Evolutionary conservation across 2,888 invertebrate species (phyloP).

Genomic region (Acanthoscelides obtectus): DNA sequence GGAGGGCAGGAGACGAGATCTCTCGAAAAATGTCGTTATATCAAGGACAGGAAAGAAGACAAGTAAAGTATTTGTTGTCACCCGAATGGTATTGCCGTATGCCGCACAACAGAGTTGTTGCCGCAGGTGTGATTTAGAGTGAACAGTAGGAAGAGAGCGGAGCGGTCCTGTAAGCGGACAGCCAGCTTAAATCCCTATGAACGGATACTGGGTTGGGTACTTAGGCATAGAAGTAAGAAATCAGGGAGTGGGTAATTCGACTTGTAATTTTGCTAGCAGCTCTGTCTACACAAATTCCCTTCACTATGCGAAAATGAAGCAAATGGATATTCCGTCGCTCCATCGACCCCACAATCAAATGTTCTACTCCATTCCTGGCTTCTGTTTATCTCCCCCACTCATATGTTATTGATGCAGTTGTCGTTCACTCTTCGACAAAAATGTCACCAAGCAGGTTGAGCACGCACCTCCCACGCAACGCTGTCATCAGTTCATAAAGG

Average conservation of each 20-base stretch:
- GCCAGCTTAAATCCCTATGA: conserved; percentile 2
- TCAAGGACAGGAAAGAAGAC: conserved; percentile 10
- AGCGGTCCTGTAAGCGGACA: conserved; percentile 6
- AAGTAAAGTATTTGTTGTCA: conserved; percentile 12
- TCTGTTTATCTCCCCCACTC: too few species aligned
- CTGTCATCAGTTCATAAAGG: too few species aligned
- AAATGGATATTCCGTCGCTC: too few species aligned
- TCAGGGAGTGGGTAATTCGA: background rate
- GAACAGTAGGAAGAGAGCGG: conserved; percentile 3
- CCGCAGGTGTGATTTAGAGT: conserved; percentile 13
- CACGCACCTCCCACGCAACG: too few species aligned
- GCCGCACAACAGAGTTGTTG: conserved; percentile 7
- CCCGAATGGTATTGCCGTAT: conserved; percentile 7
- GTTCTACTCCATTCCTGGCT: too few species aligned
- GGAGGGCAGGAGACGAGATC: background rate
- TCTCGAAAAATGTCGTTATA: conserved; percentile 9
- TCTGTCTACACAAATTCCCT: too few species aligned
- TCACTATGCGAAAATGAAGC: too few species aligned
- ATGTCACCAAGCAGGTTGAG: too few species aligned
- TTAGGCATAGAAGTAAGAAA: conserved; percentile 7
- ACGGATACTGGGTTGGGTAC: background rate
- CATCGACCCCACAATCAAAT: too few species aligned
- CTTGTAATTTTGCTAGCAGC: too few species aligned
- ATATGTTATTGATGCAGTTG: too few species aligned
- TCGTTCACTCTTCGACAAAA: too few species aligned